Base-by-base conservation (phyloP, 2,888 invertebrate genomes). In the Papilio demoleus region DNA sequence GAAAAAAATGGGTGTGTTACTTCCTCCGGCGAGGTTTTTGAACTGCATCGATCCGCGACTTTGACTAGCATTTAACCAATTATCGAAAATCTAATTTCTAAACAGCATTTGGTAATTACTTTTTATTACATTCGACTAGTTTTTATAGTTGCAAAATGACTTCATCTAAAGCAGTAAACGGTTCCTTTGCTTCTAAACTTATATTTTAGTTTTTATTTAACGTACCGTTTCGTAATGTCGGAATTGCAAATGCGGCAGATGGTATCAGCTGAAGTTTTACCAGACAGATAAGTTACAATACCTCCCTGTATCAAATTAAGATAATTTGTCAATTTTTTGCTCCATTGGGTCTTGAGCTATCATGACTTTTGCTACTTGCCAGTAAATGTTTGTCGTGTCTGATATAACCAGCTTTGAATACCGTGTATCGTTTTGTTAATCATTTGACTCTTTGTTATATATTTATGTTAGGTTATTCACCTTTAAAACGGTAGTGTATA, bases 1-100 rank as follows among this genome's bases (percentile, higher is more conserved):
- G 72, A 83, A 82, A 85, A 82, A 79, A 61, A 79, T 83, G 87
- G 88, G 90, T 84, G 88, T 79, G 82, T 76, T 79, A 86, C 87
- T 86, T 88, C 88, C 88, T 86, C 62, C 70, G 62, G 27, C 71
- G 70, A 73, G 71, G 66, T 73, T 71, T 72, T 71, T 71, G 68
- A 74, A 72, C 66, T 60, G 70, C 70, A 72, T 72, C 71, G 70
- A 70, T 72, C 70, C 61, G 59, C 62, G 24, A 62, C 50, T 42
- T 65, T 50, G 12, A 22, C 27, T 40, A 40, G 59, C 45, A 45
- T 56, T 62, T 53, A 62, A 53, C 31, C 62, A 42, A 67, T 63
- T 62, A 63, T 34, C 34, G 56, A 14, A 4, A 56, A 27, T 45
- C 19, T 65, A 34, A 58, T 56, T 40, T 65, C 27, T 40, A 65